Base-by-base conservation (phyloP, 1,140 invertebrate species). In the Rhysida immarginata region DNA sequence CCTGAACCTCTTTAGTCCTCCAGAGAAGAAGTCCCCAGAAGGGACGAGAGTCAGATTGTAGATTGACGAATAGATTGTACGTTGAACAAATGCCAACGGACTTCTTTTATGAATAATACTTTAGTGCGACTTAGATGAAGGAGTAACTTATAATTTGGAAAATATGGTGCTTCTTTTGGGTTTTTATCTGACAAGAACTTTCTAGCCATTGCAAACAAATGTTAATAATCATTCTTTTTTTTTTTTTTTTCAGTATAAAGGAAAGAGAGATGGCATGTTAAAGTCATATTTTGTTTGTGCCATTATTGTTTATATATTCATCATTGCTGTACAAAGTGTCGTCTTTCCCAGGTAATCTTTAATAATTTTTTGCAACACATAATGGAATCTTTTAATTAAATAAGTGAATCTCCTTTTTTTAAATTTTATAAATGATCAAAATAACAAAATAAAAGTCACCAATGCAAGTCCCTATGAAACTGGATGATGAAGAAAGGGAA, bases 211-310 rank as follows among this genome's bases (percentile, higher is more conserved):
- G 11, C 35, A 41, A 41, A 41, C 35, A 11, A 41, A 11, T 41
- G 35, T n/a, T 41, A n/a, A 41, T n/a, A 41, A 11, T 11, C 35
- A 41, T 48, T 23, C 11, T 14, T 56, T 59, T 54, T 59, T 61
- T 43, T 59, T 56, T 67, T 48, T 43, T 59, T 76, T 79, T 58
- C 72, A 86, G 84, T 88, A 85, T 66, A 77, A 76, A 27, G 77
- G 77, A 58, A 83, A 87, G 65, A 77, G 81, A 49, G 87, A 92
- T 70, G 75, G 80, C 59, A 90, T 90, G 87, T 75, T 90, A 55
- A 80, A 79, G 43, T 78, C 84, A 1, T 90, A 92, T 65, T 87
- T 90, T 68, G 74, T 83, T 27, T 89, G 85, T 72, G 82, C 85
- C n/a, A 71, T 85, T 20, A 70, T 85, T 44, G 78, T 89, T 55